Evolutionary conservation across 2,797 vertebrate species (phyloP).

Genomic region (Pangasius macronema): DNA sequence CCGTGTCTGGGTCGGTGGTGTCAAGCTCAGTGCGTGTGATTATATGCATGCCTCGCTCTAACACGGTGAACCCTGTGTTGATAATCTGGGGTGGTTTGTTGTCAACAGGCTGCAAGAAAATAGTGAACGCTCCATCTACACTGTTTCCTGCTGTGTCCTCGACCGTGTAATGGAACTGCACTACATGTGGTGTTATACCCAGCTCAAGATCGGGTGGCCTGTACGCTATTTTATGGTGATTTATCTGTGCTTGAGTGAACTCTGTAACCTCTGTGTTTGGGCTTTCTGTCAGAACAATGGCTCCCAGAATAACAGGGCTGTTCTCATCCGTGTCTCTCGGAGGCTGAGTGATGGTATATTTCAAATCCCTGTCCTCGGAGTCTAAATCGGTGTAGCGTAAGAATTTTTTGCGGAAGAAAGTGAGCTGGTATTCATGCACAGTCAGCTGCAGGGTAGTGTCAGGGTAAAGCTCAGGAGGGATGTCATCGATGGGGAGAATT

Average conservation of each 20-base stretch:
- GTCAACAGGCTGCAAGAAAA: conserved; percentile 91
- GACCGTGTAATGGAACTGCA: conserved; percentile 89
- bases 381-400: conserved; percentile 92
- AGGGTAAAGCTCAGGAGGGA: conserved; percentile 84
- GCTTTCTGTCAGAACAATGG: conserved; percentile 87
- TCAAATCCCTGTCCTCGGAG: conserved; percentile 90
- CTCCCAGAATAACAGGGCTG: conserved; percentile 77
- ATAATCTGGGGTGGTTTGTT: conserved; percentile 93
- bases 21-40: conserved; percentile 82
- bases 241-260: conserved; percentile 96
- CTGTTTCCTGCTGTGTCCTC: conserved; percentile 86
- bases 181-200: conserved; percentile 87
- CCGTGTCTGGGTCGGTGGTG: conserved; percentile 87
- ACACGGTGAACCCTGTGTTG: conserved; percentile 88
- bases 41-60: conserved; percentile 81
- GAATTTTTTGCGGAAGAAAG: conserved; percentile 85
- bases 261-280: conserved; percentile 80
- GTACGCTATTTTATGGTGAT: conserved; percentile 94
- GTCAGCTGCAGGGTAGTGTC: conserved; percentile 87
- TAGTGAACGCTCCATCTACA: conserved; percentile 80
- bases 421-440: conserved; percentile 91
- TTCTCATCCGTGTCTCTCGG: conserved; percentile 91
- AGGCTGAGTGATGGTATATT: conserved; percentile 83
- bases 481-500: conserved; percentile 86
- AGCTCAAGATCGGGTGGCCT: conserved; percentile 89